phyloP scores from a whole-genome alignment of 1,140 invertebrate species.

The Heliothis virescens region DNA sequence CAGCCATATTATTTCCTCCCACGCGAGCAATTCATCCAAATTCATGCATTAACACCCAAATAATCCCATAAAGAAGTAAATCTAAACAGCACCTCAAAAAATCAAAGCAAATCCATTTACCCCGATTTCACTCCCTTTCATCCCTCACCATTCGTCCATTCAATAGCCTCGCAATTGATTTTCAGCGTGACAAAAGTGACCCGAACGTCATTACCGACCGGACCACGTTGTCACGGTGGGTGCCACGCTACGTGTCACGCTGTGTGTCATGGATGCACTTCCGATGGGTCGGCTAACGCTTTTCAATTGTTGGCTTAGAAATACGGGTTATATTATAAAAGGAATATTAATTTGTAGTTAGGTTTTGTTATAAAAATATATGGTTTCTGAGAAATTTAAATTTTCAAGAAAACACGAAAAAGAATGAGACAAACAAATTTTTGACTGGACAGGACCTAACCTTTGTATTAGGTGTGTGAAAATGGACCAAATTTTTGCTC shows the following conservation, averaged over 20 bases:
- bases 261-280: not conserved
- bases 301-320: not conserved
- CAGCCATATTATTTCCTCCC: no score
- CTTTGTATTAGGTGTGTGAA: no score
- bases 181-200: slow-evolving; percentile 2
- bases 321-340: not conserved
- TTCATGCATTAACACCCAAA: no score
- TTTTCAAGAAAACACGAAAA: no score
- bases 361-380: no score
- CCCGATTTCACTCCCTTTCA: not conserved
- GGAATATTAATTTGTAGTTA: no score
- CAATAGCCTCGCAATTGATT: slow-evolving; percentile 11
- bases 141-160: not conserved
- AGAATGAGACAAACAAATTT: no score
- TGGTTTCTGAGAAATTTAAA: no score
- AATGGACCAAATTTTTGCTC: no score
- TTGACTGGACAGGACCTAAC: no score
- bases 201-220: slow-evolving; percentile 35
- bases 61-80: no score
- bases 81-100: not conserved
- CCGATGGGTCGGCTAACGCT: slow-evolving; percentile 4
- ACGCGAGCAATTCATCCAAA: no score
- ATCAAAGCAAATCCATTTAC: not conserved
- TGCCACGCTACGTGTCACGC: not conserved
- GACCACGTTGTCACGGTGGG: slow-evolving; percentile 5